A percentile compares a stretch with the other conserved stretches of the same genome.
These are phyloP conservation scores for Epinotia ramella DNA, from an alignment of 2,888 invertebrate species.

Conservation along the genomic window DNA sequence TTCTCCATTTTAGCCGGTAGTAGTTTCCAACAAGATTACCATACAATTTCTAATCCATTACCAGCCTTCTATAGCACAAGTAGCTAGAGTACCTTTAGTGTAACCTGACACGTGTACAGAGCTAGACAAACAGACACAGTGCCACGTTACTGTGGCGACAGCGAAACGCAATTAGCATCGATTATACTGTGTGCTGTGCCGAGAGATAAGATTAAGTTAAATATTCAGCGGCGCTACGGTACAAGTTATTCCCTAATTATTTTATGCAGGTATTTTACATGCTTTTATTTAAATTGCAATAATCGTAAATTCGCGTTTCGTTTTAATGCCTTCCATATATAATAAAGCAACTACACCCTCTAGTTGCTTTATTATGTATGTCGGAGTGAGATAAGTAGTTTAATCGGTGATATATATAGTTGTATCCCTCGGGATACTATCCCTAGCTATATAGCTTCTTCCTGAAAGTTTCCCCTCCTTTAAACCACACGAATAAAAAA, in stretches of 20 bases:
- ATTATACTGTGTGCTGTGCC: conserved; percentile 16
- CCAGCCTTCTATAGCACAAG: conserved; percentile 11
- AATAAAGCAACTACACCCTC: no score
- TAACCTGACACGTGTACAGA: conserved; percentile 31
- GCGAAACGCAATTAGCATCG: conserved; percentile 23
- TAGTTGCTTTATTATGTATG: not conserved
- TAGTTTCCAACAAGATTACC: not conserved
- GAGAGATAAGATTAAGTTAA: conserved; percentile 28
- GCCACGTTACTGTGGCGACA: conserved; percentile 34
- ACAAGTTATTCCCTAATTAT: conserved; percentile 20
- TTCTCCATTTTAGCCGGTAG: no score
- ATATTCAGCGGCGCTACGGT: conserved; percentile 27
- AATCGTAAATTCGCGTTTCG: not conserved
- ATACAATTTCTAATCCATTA: conserved; percentile 31
- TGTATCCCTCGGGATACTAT: no score
- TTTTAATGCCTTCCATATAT: no score
- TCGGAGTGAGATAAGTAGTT: no score
- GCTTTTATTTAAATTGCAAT: conserved; percentile 14
- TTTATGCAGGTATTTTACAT: conserved; percentile 20
- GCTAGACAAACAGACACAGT: conserved; percentile 22
- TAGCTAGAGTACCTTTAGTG: not conserved
- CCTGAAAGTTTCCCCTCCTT: no score
- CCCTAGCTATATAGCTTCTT: no score
- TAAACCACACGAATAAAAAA: no score
- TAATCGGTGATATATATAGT: no score